Base-by-base conservation (phyloP, 1,140 invertebrate species). In the Drosophila burlai region DNA sequence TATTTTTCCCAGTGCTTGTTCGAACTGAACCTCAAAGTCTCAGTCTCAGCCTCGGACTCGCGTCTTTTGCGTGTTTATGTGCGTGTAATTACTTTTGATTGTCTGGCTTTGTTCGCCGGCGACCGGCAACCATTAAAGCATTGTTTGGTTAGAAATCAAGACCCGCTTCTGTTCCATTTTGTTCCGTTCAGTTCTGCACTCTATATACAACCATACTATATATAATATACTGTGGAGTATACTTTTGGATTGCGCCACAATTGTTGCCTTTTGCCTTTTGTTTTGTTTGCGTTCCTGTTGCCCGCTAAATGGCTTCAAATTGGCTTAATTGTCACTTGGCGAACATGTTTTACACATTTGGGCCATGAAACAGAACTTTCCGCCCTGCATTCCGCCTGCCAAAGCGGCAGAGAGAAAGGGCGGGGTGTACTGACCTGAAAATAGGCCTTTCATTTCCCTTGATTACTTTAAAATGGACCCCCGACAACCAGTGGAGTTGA, bases 61-160 rank as follows among this genome's bases (percentile, higher is more conserved):
- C 29, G 52, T 42, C 80, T 78, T 73, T 80, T 81, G 84, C 83
- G 83, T 87, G 83, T 89, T 89, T 90, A 89, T 89, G 85, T 90
- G 85, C 84, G 84, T 89, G 84, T 89, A 89, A 89, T 89, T 89
- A 89, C 84, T 71, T 89, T 90, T 89, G 84, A 89, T 87, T 87
- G 83, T 87, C 83, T 87, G 80, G 83, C 71, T 80, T 80, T 63
- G 64, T 60, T 52, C 47, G 43, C 50, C 74, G 59, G n/a, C 61
- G 54, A 57, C 38, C 42, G 65, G 50, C 76, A 46, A 64, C 81
- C 80, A 80, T 76, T 83, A 85, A 82, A 76, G 62, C 78, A 74
- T 80, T 80, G 76, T 79, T 79, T 66, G 54, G 54, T 75, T 75
- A 74, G 54, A 76, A 75, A 78, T 77, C 75, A 68, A 78, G 42